Percentiles rank a stretch among this genome's conserved stretches.
Evolutionary conservation across 2,113 vertebrate species (phyloP).

Genomic region (Sinosuthora webbiana): DNA sequence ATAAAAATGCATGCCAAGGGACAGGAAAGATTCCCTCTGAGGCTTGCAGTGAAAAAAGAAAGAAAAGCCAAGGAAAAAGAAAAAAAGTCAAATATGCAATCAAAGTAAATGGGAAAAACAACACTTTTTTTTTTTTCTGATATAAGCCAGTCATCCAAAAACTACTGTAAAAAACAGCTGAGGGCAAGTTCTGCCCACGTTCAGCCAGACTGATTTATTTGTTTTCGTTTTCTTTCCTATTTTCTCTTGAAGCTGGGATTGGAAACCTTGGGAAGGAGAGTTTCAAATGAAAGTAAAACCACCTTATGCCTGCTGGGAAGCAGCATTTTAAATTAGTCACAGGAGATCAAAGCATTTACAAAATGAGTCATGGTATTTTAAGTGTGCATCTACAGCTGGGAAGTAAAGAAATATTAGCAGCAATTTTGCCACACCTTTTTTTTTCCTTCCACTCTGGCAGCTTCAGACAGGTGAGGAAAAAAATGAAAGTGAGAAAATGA

Average conservation of each 20-base stretch:
- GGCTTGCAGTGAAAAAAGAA: background rate
- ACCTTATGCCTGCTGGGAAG: background rate
- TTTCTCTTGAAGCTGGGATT: background rate
- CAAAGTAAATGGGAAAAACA: fast-evolving
- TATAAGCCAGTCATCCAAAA: background rate
- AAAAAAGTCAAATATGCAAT: background rate
- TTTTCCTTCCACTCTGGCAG: background rate
- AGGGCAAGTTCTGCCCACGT: background rate
- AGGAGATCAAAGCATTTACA: slow-evolving; percentile 31
- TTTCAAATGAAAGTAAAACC: slow-evolving; percentile 32
- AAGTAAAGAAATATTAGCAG: slow-evolving; percentile 21
- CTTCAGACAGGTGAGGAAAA: background rate
- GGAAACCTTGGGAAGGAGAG: background rate
- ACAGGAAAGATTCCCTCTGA: background rate
- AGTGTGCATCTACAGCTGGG: background rate
- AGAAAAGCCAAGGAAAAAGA: background rate
- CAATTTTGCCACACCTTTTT: background rate
- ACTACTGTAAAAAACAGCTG: background rate
- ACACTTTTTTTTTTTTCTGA: background rate
- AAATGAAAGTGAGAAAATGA: background rate
- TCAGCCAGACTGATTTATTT: background rate
- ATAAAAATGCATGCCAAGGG: background rate
- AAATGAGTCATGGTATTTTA: slow-evolving; percentile 20
- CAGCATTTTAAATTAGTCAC: background rate
- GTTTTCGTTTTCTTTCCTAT: background rate